Conservation (phyloP, 1,140 invertebrate species). For the Papilio aristodemus region DNA sequence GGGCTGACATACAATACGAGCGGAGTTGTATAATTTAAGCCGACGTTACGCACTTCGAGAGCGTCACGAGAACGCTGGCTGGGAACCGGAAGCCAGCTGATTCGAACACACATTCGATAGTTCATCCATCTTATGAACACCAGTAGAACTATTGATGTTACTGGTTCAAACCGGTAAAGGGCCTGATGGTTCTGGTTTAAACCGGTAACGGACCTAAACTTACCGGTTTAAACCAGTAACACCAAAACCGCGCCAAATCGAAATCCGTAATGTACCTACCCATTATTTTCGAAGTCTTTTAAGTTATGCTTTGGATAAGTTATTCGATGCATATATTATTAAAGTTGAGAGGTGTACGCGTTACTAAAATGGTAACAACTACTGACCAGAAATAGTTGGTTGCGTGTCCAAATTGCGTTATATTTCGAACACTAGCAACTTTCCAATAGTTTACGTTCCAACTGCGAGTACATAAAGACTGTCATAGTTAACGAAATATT, state of each 20-base stretch:
- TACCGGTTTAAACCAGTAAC: too few species aligned
- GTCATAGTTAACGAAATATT: background rate
- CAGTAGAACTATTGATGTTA: background rate
- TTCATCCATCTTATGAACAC: background rate
- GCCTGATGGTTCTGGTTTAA: too few species aligned
- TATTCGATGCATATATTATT: too few species aligned
- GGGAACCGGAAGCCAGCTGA: constrained; percentile 1
- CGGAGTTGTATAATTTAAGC: constrained; percentile 24
- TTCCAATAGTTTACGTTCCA: background rate
- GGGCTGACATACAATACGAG: constrained; percentile 27
- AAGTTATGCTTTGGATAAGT: too few species aligned
- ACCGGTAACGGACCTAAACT: too few species aligned
- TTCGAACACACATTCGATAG: background rate
- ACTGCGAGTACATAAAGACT: too few species aligned
- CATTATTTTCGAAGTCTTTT: background rate
- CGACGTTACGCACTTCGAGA: constrained; percentile 12
- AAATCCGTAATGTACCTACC: too few species aligned
- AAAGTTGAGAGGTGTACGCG: background rate
- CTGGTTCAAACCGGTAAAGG: background rate
- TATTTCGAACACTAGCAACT: background rate
- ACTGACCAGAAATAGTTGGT: background rate
- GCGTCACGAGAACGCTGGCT: background rate
- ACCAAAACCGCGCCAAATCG: background rate
- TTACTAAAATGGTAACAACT: constrained; percentile 3
- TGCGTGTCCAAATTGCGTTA: constrained; percentile 6